Base-by-base conservation (phyloP, 2,888 invertebrate species). In the Callyntrura guangdongensis region DNA sequence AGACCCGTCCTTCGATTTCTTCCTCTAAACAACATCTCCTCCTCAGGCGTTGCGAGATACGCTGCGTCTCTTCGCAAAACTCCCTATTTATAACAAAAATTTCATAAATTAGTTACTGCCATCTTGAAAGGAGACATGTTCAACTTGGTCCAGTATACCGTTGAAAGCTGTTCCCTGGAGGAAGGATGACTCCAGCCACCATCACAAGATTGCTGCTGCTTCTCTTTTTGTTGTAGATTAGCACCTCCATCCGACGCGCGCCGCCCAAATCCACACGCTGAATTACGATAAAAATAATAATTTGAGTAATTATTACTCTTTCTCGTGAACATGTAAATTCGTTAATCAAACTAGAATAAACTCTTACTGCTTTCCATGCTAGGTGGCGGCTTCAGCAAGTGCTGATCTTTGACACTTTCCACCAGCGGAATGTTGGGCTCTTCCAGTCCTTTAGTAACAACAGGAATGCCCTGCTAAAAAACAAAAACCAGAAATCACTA, bases 231-330 rank as follows among this genome's bases (percentile, higher is more conserved):
- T 94, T 97, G 97, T 93, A 99, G 96, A 95, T 99, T 98, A 86
- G 99, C 98, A 88, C 99, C 99, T 94, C 99, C 99, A 95, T 99
- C 99, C 14, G 99, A 99, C 83, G 99, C 99, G 94, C 99, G 96
- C 61, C 99, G 96, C 6, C 98, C 98, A 95, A 98, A 98, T 81
- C 97, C 96, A 67, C 97, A 97, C 93, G 97, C 97, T 94, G 56
- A 4, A 4, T 36, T 36, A 6, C 6, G 3, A 36, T 36, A 4
- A 36, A 36, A 36, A 36, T 2, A 36, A 36, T 36, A n/a, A n/a
- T 36, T 2, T 36, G 36, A 36, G 6, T 36, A 2, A 36, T 36
- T 6, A 36, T 36, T 2, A 36, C 6, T 4, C 36, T 36, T 2
- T 4, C 6, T 4, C 36, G 36, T 36, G 36, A 6, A 6, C n/a